A percentile compares a stretch with the other conserved stretches of the same genome.
phyloP scores from a whole-genome alignment of 2,113 vertebrate species.

The Eurypyga helias region DNA sequence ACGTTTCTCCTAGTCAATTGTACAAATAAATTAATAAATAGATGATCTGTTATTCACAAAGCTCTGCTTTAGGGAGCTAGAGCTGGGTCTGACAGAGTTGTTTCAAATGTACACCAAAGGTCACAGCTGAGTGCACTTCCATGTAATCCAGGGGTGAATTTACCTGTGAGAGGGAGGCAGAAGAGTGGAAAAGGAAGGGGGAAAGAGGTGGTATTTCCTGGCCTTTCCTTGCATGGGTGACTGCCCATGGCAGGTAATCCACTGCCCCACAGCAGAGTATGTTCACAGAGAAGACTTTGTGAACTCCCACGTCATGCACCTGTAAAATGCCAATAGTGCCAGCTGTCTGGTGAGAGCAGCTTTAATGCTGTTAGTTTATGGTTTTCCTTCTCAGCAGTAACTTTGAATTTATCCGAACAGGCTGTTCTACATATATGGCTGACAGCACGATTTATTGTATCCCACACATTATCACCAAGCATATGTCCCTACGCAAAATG shows the following conservation, averaged over 20 bases:
- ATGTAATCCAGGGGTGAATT: not conserved
- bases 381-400: not conserved
- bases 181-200: not conserved
- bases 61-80: not conserved
- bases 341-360: not conserved
- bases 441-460: slow-evolving; percentile 35
- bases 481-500: slow-evolving; percentile 20
- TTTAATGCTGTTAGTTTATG: not conserved
- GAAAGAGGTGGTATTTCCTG: not conserved
- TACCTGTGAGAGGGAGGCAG: not conserved
- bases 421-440: slow-evolving; percentile 3
- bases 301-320: not conserved
- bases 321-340: not conserved
- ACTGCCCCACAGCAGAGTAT: rapidly evolving
- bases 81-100: rapidly evolving
- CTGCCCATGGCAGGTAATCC: not conserved
- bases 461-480: slow-evolving; percentile 6
- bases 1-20: not conserved
- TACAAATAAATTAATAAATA: not conserved
- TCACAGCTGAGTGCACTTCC: not conserved
- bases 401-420: slow-evolving; percentile 27
- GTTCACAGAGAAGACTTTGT: not conserved
- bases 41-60: not conserved
- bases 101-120: not conserved
- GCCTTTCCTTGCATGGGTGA: not conserved